Base-by-base conservation (phyloP, 2,888 invertebrate genomes). In the Scaeva pyrastri region DNA sequence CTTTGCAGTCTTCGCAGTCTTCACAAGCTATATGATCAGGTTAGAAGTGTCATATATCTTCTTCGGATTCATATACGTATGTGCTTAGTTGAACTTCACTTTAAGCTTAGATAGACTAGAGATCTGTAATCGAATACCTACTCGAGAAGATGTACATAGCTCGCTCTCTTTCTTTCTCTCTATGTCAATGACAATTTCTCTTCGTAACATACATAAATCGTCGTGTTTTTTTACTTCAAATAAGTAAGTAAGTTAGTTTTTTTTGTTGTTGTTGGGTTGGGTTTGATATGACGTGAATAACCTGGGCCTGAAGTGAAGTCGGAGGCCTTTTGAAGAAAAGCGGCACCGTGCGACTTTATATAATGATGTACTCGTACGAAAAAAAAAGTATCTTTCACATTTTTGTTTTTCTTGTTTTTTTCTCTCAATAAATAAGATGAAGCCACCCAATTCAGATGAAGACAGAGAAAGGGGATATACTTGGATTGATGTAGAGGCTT, bases 151-250 rank as follows among this genome's bases (percentile, higher is more conserved):
- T 75, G 64, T 74, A n/a, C 21, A 62, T 39, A 39, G 19, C 19
- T 68, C 31, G 26, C 71, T 66, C 68, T 16, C 41, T 80, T 66
- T 68, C 48, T 41, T 14, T 43, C 36, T 71, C 66, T 55, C 64
- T 75, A 52, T 85, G 76, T 81, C 76, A 68, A 76, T 75, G 84
- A 85, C 80, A 85, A 85, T 85, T 85, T 85, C 84, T 80, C 76
- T 68, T 52, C 58, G 58, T 36, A n/a, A 79, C 23, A 16, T 19
- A 26, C 1, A 55, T 23, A 16, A 16, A 12, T 60, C 8, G 31
- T 31, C 31, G 5, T 31, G 31, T 31, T 31, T 31, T 31, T 31
- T 31, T 31, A 3, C 31, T 31, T 31, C 8, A 31, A 31, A 31
- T 31, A 31, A 31, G 31, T 31, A 31, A 31, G 10, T 39, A 19